These are phyloP conservation scores for Pipistrellus pipistrellus DNA, from an alignment of 2,797 vertebrate species.

Conservation along the genomic window DNA sequence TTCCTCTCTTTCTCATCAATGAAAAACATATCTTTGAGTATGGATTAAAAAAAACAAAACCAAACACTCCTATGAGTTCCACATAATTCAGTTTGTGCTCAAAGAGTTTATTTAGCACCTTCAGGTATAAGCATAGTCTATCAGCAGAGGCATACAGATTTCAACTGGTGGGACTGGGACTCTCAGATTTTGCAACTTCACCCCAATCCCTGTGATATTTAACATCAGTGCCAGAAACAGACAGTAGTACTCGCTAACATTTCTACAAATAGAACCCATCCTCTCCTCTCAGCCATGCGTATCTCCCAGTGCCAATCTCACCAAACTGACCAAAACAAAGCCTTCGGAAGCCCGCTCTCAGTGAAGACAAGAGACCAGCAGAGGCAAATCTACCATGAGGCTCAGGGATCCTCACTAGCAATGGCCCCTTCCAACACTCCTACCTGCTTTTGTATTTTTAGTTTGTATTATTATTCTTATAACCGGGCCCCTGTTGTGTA, in stretches of 20 bases:
- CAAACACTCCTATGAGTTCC: not conserved
- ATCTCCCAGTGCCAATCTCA: not conserved
- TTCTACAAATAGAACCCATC: conserved; percentile 6
- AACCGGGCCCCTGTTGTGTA: not conserved
- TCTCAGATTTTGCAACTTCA: not conserved
- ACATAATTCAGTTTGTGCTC: not conserved
- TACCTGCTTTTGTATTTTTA: not conserved
- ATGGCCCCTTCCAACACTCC: not conserved
- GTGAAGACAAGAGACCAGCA: not conserved
- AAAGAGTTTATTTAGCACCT: not conserved
- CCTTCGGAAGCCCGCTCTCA: not conserved
- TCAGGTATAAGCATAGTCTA: not conserved
- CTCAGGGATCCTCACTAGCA: not conserved
- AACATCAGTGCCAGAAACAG: not conserved
- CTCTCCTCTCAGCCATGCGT: not conserved
- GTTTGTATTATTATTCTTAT: not conserved
- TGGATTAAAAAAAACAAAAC: not conserved
- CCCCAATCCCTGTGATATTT: not conserved
- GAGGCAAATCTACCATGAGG: not conserved
- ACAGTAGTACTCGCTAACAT: not conserved
- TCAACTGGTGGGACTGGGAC: not conserved
- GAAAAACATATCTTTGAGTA: not conserved
- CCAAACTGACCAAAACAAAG: not conserved
- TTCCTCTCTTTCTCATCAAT: not conserved
- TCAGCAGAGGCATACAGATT: not conserved